Evolutionary conservation across 2,797 vertebrate genomes (phyloP).

Genomic region (Poeciliopsis gracilis): DNA sequence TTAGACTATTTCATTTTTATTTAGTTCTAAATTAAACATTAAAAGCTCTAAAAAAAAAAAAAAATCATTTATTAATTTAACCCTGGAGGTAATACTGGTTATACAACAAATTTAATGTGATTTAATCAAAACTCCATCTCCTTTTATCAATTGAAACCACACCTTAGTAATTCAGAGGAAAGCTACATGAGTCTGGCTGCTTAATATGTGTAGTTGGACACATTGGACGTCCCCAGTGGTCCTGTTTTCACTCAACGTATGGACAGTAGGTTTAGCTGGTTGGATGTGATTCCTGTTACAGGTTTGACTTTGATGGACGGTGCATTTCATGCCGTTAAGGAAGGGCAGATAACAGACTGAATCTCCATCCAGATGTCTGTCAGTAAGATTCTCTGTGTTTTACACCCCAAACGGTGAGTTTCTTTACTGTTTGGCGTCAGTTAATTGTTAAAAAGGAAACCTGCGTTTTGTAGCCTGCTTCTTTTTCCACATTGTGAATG

Average conservation of each 20-base stretch:
- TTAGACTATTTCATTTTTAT: slow-evolving; percentile 71
- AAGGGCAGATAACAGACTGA: slow-evolving; percentile 52
- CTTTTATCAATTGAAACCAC: slow-evolving; percentile 63
- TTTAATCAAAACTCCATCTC: slow-evolving; percentile 67
- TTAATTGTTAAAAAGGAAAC: slow-evolving; percentile 57
- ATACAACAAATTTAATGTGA: slow-evolving; percentile 39
- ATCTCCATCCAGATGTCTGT: slow-evolving; percentile 56
- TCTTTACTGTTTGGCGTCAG: slow-evolving; percentile 47
- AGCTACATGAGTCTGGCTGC: slow-evolving; percentile 63
- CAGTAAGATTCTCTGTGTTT: slow-evolving; percentile 64
- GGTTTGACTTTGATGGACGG: slow-evolving; percentile 68
- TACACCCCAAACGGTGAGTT: slow-evolving; percentile 43
- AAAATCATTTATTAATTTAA: slow-evolving; percentile 10
- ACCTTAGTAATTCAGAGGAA: slow-evolving; percentile 61
- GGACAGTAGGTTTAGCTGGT: slow-evolving; percentile 66
- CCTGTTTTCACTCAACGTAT: slow-evolving; percentile 56
- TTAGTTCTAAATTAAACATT: slow-evolving; percentile 51
- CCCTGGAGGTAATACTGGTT: background rate
- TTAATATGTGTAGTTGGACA: slow-evolving; percentile 45
- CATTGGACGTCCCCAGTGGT: slow-evolving; percentile 46
- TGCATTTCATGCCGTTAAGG: slow-evolving; percentile 64
- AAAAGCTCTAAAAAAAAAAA: background rate
- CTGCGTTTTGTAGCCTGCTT: slow-evolving; percentile 18
- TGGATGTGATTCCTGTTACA: slow-evolving; percentile 58
- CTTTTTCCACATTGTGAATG: slow-evolving; percentile 36